Conservation (phyloP, 2,888 invertebrate genomes). For the Lobophora halterata region DNA sequence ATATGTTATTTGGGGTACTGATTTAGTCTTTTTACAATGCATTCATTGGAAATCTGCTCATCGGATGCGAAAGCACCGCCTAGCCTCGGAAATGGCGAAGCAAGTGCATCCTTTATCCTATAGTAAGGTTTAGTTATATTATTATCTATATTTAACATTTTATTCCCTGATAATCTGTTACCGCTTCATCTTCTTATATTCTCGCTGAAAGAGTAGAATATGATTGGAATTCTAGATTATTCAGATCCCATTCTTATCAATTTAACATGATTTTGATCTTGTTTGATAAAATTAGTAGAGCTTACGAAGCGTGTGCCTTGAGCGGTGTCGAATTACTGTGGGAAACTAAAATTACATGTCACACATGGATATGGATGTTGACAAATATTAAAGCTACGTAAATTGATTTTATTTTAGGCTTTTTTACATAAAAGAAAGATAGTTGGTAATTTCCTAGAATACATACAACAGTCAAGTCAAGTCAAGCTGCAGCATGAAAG, state of each 20-base stretch:
- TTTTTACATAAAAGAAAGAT: no score
- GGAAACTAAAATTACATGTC: conserved; percentile 54
- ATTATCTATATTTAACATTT: conserved; percentile 5
- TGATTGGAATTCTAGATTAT: conserved; percentile 7
- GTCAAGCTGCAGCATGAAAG: neutral
- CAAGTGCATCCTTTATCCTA: conserved; percentile 39
- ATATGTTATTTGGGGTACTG: conserved; percentile 10
- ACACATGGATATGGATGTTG: conserved; percentile 17
- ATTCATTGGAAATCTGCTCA: conserved; percentile 55
- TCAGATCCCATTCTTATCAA: no score
- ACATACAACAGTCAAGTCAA: no score
- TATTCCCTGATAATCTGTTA: no score
- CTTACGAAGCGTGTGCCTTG: conserved; percentile 42
- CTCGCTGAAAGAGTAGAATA: neutral
- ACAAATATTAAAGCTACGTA: conserved; percentile 22
- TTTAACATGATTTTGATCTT: conserved; percentile 18
- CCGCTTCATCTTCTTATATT: no score
- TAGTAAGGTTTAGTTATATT: conserved; percentile 10
- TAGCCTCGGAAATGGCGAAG: conserved; percentile 53
- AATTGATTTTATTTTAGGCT: no score
- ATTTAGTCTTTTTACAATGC: neutral
- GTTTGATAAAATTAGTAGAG: conserved; percentile 39
- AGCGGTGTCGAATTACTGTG: conserved; percentile 65
- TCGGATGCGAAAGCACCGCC: conserved; percentile 62
- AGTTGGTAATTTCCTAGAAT: no score